Conservation (phyloP, 2,888 invertebrate species). For the Drosophila flavopinicola region DNA sequence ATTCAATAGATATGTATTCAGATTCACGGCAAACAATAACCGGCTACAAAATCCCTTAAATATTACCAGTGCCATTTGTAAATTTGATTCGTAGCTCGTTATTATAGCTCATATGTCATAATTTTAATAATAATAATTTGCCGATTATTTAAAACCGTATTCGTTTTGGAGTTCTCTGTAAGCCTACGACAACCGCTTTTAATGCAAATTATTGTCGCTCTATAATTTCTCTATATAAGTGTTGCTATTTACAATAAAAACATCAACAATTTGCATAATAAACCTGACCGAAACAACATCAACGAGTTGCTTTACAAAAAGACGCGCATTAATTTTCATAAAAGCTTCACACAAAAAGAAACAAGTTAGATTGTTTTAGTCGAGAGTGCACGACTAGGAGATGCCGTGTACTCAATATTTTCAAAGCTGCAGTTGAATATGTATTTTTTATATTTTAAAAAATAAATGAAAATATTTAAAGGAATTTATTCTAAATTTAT, state of each 20-base stretch:
- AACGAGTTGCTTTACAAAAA: conserved; percentile 8
- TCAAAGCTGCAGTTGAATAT: too few species aligned
- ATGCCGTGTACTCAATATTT: not conserved
- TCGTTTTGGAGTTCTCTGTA: not conserved
- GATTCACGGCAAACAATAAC: too few species aligned
- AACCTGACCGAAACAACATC: conserved; percentile 41
- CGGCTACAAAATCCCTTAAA: too few species aligned
- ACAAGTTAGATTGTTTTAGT: not conserved
- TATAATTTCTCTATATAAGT: conserved; percentile 38
- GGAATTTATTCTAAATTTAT: too few species aligned
- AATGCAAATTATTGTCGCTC: conserved; percentile 37
- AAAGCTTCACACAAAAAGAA: conserved; percentile 22
- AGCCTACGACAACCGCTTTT: conserved; percentile 19
- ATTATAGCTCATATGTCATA: not conserved
- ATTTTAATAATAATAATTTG: not conserved
- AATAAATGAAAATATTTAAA: too few species aligned
- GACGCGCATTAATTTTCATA: conserved; percentile 49
- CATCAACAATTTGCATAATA: conserved; percentile 57
- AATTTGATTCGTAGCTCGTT: not conserved
- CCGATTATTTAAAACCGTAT: conserved; percentile 7
- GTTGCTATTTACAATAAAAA: conserved; percentile 56
- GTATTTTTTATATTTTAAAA: too few species aligned
- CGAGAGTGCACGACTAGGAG: not conserved
- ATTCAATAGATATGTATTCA: too few species aligned
- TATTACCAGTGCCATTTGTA: not conserved